Base-by-base conservation (phyloP, 1,140 invertebrate species). In the Nylanderia fulva region DNA sequence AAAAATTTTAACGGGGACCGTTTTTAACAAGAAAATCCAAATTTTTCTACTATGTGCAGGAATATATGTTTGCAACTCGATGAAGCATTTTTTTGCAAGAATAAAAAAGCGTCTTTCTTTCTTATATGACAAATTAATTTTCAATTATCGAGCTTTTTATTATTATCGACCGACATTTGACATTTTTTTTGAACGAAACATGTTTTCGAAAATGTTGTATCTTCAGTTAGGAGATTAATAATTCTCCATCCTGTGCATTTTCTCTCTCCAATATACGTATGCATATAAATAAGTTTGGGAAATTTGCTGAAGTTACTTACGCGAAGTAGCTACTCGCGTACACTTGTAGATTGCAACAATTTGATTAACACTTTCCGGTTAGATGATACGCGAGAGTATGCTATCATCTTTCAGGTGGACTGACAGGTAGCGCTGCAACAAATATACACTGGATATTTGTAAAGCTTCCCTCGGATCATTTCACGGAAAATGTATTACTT, bases 131-230 rank as follows among this genome's bases (percentile, higher is more conserved):
- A 76, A 52, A 85, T 88, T 83, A 76, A 71, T 82, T 82, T 8
- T 6, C 9, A 39, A 76, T 58, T 76, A 71, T 82, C n/a, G 69
- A 82, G 48, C 85, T 85, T 84, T 85, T 87, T 33, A 54, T 45
- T 87, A 18, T 24, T 39, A 7, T 39, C 13, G 27, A n/a, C 11
- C 33, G 21, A 52, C 36, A 58, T 75, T 45, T 72, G 52, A 42
- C 18, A 42, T 54, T 60, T 69, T 82, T 72, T 21, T 27, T 82
- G 72, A 72, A 72, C 27, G 29, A 3, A 15, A 42, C 7, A 7
- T 6, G 58, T 24, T 71, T 58, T 45, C 36, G 24, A 42, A 71
- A 71, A 58, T 15, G 21, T 45, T 15, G 21, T 45, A 71, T 72
- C 24, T 24, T 58, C 42, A 4, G 63, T 68, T 54, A 27, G 5